Evolutionary conservation across 2,113 vertebrate genomes (phyloP), one percentile per base, ranked within the genome.

Genomic region (Scomber scombrus): DNA sequence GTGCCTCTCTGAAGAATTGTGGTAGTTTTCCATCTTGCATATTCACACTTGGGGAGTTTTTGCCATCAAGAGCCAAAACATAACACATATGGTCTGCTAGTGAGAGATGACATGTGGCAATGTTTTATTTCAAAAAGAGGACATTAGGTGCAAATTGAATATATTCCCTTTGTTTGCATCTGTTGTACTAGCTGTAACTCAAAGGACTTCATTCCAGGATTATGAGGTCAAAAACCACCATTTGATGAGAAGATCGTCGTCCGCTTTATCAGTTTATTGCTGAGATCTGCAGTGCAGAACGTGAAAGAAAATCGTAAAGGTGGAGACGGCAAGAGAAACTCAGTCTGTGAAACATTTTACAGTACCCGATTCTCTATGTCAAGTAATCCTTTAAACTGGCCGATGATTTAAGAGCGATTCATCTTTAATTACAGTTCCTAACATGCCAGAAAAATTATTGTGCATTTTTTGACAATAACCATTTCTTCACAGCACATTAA

Each of bases 161-260:
- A 34, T 51, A 63, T 23, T 50, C 43, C 43, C 11, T 43, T 40
- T 40, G 0, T 50, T 64, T 40, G 15, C 14, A 43, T 81, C 55
- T 80, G 46, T 62, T 78, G 51, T 18, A 56, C 23, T 52, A 50
- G 46, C 23, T 45, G 51, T n/a, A n/a, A 14, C 18, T 71, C 31
- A 14, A 21, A 62, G n/a, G 8, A n/a, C 65, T 55, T 80, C 63
- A 9, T 40, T 80, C 74, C 56, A 49, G 47, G n/a, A 56, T 19
- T 26, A 29, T 29, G 69, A 89, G 52, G 78, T 69, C 10, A 81
- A 78, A 71, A 61, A 72, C 3, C 51, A 50, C 34, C 43, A 57
- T 66, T 60, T 63, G 55, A 81, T n/a, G 51, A 70, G 65, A 80
- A 92, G 76, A 87, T 89, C 90, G 67, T 88, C 12, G 78, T 92